A percentile compares a stretch with the other conserved stretches of the same genome.
phyloP scores from a whole-genome alignment of 1,140 invertebrate species.

The Bombus soroeensis region DNA sequence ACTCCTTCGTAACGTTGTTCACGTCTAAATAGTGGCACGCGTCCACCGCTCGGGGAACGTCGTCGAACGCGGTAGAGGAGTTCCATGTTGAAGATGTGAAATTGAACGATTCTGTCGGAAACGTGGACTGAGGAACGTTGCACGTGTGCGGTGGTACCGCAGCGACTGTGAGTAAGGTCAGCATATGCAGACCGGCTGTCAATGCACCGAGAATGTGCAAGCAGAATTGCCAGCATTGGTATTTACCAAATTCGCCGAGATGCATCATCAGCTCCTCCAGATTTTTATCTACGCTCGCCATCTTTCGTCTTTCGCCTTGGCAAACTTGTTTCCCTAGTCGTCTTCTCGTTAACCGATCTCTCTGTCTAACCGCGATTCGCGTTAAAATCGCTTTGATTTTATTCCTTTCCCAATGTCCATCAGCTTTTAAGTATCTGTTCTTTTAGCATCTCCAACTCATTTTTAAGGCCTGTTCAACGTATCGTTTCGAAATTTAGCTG shows the following conservation, averaged over 20 bases:
- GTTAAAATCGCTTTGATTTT: too few species aligned
- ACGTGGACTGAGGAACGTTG: conserved; percentile 82
- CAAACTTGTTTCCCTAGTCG: not conserved
- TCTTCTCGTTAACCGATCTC: not conserved
- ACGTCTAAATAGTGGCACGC: conserved; percentile 83
- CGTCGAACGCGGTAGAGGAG: not conserved
- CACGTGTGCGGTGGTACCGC: conserved; percentile 90
- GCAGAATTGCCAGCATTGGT: conserved; percentile 89
- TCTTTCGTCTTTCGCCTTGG: conserved; percentile 24
- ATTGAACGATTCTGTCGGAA: not conserved
- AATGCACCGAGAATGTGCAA: conserved; percentile 89
- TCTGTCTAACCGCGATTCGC: not conserved
- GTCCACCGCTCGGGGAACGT: conserved; percentile 81
- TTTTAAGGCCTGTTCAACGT: too few species aligned
- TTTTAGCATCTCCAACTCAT: too few species aligned
- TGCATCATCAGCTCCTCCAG: conserved; percentile 88
- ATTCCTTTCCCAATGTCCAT: too few species aligned
- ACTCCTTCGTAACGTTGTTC: conserved; percentile 81
- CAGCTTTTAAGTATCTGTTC: too few species aligned
- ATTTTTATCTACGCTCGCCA: conserved; percentile 85
- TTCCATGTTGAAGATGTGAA: not conserved
- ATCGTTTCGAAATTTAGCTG: too few species aligned
- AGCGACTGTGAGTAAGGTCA: conserved; percentile 89
- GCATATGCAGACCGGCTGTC: conserved; percentile 91
- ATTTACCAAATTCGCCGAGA: conserved; percentile 90